Evolutionary conservation across 2,113 vertebrate species (phyloP).

Genomic region (Polypterus bichir): DNA sequence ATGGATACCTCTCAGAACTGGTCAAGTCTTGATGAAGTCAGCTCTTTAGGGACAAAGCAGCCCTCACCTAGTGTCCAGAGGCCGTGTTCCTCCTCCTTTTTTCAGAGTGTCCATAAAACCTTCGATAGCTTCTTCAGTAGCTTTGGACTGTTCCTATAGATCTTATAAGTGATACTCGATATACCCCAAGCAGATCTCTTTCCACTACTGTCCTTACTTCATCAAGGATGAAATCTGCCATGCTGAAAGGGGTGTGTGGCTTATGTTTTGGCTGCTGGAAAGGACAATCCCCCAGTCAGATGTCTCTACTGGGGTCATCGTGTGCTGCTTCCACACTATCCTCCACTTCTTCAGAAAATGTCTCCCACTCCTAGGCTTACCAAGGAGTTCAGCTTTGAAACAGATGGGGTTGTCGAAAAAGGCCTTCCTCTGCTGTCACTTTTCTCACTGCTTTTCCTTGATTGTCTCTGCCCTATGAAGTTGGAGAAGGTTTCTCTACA

Average conservation of each 20-base stretch:
- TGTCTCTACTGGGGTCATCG: conserved; percentile 3
- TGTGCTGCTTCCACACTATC: neutral
- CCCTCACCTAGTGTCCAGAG: conserved; percentile 9
- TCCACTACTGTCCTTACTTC: conserved; percentile 7
- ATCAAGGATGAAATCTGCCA: neutral
- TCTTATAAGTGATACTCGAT: neutral
- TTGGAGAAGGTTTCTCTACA: no score
- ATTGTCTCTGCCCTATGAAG: no score
- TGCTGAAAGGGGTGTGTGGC: conserved; percentile 3
- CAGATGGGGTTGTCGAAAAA: no score
- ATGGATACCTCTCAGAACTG: no score
- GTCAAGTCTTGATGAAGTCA: conserved; percentile 5
- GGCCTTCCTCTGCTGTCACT: no score
- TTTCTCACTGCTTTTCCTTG: no score
- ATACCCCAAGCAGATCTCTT: conserved; percentile 2
- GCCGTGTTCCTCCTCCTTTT: conserved; percentile 8
- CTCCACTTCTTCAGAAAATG: conserved; percentile 1
- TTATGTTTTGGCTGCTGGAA: neutral
- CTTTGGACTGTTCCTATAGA: conserved; percentile 3
- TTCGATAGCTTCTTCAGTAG: conserved; percentile 1
- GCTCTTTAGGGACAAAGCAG: conserved; percentile 10
- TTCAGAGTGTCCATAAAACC: conserved; percentile 6
- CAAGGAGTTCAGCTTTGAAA: no score
- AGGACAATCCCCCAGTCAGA: conserved; percentile 4
- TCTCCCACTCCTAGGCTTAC: no score